Evolutionary conservation across 2,797 vertebrate genomes (phyloP).

Genomic region (Pseudochaenichthys georgianus): DNA sequence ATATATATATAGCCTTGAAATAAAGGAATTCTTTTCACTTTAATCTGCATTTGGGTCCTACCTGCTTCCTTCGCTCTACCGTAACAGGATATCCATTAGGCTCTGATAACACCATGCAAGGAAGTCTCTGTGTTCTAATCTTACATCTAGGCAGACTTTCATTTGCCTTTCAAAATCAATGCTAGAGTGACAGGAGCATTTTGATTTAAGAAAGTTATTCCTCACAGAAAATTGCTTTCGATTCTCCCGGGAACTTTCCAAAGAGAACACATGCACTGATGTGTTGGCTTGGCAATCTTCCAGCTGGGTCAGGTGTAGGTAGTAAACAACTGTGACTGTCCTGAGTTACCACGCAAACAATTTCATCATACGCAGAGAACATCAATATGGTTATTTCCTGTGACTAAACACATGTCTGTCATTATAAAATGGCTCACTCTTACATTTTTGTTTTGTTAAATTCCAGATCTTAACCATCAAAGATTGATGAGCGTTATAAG

Average conservation of each 20-base stretch:
- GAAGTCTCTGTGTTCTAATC: slow-evolving; percentile 4
- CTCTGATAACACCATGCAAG: not conserved
- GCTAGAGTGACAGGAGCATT: slow-evolving; percentile 29
- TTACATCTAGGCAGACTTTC: slow-evolving; percentile 6
- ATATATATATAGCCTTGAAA: no score
- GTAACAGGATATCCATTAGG: not conserved
- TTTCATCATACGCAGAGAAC: slow-evolving; percentile 11
- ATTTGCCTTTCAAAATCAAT: slow-evolving; percentile 41
- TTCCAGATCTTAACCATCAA: not conserved
- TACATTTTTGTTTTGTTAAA: not conserved
- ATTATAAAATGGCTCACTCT: not conserved
- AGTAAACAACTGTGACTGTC: slow-evolving; percentile 43
- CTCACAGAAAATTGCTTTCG: slow-evolving; percentile 48
- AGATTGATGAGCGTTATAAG: not conserved
- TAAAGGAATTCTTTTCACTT: no score
- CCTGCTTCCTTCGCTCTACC: no score
- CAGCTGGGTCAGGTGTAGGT: slow-evolving; percentile 52
- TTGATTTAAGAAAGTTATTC: slow-evolving; percentile 33
- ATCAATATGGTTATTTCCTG: not conserved
- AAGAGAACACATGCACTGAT: slow-evolving; percentile 16
- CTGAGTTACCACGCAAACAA: not conserved
- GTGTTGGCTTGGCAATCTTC: slow-evolving; percentile 44
- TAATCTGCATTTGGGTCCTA: no score
- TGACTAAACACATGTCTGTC: not conserved
- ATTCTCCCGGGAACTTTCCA: slow-evolving; percentile 24